Evolutionary conservation across 2,797 vertebrate species (phyloP), one percentile per base, ranked within the genome.

Genomic region (Steatocranus sp.): DNA sequence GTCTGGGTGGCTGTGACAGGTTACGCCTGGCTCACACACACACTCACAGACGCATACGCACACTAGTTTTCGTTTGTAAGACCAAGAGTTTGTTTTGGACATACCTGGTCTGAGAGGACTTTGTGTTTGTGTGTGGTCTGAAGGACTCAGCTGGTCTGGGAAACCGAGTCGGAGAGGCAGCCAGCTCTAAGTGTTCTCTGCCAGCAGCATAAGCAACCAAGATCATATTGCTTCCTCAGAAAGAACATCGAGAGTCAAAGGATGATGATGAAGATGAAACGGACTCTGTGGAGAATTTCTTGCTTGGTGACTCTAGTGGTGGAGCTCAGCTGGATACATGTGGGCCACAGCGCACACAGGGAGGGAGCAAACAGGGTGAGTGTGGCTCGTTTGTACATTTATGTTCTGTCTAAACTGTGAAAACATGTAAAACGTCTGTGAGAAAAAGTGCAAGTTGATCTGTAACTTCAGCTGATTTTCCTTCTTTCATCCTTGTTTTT

Each of bases 281-380:
- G 3, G 75, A 88, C 77, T 36, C 80, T 93, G 78, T 90, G 86
- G 86, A 89, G 88, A 80, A 78, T 93, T 79, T 93, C 83, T 49
- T 92, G 86, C 84, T 51, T 94, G 86, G 79, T 94, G 80, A 93
- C 83, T 56, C 80, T 95, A 81, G n/a, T 92, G 75, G 66, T 94
- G 88, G 91, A 95, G 89, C 89, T 95, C 78, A 91, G 89, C 82
- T 94, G 93, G 93, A 92, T 94, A 32, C 68, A 87, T 12, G 20
- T 87, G 83, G 83, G 90, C 56, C 78, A 89, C 83, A 78, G 92
- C 76, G 56, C 89, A 87, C 89, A 93, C 82, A 90, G 86, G 27
- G 87, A 89, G 15, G 86, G 23, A 46, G 89, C 17, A 30, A 92
- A 61, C 6, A 66, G 48, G 91, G 94, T 94, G 78, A 94, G 94